phyloP scores from a whole-genome alignment of 2,797 vertebrate genomes.

The Argentina silus region DNA sequence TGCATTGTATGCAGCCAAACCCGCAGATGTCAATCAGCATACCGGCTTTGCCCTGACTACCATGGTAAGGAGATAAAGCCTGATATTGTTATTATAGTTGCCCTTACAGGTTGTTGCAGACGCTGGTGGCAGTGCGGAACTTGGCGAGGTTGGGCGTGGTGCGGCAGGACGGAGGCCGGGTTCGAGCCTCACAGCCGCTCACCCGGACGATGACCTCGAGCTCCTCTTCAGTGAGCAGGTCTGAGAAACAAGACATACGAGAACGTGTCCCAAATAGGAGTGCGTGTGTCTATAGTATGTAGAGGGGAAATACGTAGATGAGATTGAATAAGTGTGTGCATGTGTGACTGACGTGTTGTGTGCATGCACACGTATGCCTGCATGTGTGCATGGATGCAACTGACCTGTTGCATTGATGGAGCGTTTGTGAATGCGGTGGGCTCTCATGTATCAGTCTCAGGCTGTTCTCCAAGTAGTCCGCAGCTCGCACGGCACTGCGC shows the following conservation, averaged over 20 bases:
- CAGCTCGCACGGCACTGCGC: conserved; percentile 75
- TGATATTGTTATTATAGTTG: neutral
- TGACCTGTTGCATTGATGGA: conserved; percentile 87
- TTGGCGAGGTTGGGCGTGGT: conserved; percentile 58
- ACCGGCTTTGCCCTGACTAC: too few species aligned
- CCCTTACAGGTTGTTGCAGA: conserved; percentile 90
- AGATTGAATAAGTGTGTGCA: too few species aligned
- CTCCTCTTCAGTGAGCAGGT: conserved; percentile 78
- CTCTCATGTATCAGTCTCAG: conserved; percentile 80
- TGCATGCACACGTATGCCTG: neutral
- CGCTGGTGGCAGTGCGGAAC: conserved; percentile 80
- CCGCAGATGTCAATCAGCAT: too few species aligned
- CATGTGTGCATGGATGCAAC: conserved; percentile 13
- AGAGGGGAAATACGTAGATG: neutral
- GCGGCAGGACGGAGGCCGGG: conserved; percentile 52
- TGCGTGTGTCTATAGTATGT: neutral
- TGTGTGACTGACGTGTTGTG: neutral
- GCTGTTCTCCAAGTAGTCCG: conserved; percentile 85
- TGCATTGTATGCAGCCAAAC: neutral
- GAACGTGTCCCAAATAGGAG: neutral
- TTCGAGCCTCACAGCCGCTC: conserved; percentile 79
- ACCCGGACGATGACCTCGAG: conserved; percentile 68
- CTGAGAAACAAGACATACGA: conserved; percentile 68
- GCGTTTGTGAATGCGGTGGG: conserved; percentile 67
- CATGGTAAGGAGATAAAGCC: too few species aligned